Evolutionary conservation across 1,140 invertebrate species (phyloP).

Genomic region (Drosophila murphyi): DNA sequence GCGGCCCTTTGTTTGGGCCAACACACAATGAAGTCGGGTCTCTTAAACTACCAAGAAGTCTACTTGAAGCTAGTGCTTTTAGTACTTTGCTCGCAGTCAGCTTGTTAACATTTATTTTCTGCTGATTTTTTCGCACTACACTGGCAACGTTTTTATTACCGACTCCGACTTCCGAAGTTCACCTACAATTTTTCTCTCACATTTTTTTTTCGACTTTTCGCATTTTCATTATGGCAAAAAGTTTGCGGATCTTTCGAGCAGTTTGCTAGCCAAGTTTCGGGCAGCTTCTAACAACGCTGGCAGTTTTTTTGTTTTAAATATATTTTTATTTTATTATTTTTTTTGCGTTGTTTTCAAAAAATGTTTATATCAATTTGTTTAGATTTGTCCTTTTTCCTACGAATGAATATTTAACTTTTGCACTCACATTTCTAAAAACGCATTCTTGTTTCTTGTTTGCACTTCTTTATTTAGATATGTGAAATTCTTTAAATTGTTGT

Average conservation of each 20-base stretch:
- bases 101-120: slow-evolving; percentile 80
- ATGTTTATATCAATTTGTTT: background rate
- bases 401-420: too few species aligned
- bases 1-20: slow-evolving; percentile 23
- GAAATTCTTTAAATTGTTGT: too few species aligned
- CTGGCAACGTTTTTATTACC: slow-evolving; percentile 44
- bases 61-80: background rate
- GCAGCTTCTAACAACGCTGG: slow-evolving; percentile 20
- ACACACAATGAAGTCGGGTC: slow-evolving; percentile 35
- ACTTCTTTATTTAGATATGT: too few species aligned
- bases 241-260: slow-evolving; percentile 60
- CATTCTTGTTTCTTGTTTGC: too few species aligned
- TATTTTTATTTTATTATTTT: slow-evolving; percentile 6
- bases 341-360: background rate
- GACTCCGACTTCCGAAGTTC: slow-evolving; percentile 61
- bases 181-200: slow-evolving; percentile 40
- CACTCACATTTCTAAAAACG: too few species aligned
- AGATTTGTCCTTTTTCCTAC: too few species aligned
- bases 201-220: slow-evolving; percentile 1
- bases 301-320: slow-evolving; percentile 1
- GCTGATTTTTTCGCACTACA: slow-evolving; percentile 19
- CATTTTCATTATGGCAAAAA: slow-evolving; percentile 49
- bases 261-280: slow-evolving; percentile 62
- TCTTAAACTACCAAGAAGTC: slow-evolving; percentile 8
- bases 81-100: slow-evolving; percentile 42